A percentile compares a stretch with the other conserved stretches of the same genome.
These are phyloP conservation scores for Tachina fera DNA, from an alignment of 2,888 invertebrate genomes.

Conservation along the genomic window DNA sequence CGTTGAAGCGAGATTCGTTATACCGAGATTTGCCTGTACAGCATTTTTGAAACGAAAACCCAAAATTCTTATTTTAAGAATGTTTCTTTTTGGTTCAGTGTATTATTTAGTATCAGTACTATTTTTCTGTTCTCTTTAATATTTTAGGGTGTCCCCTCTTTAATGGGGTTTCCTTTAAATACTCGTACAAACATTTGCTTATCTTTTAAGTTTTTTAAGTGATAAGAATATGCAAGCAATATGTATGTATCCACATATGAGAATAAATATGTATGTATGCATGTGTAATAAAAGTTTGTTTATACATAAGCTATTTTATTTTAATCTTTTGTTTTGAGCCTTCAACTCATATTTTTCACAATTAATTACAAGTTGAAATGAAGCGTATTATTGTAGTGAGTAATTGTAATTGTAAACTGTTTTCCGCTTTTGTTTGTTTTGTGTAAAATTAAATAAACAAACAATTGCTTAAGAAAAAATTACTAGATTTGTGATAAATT, in stretches of 20 bases:
- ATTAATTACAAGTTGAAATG: slow-evolving; percentile 43
- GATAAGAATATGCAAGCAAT: slow-evolving; percentile 13
- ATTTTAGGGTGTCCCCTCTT: slow-evolving; percentile 14
- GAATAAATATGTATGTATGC: neutral
- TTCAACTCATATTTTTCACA: slow-evolving; percentile 7
- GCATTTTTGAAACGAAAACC: too few species aligned
- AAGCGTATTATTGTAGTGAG: slow-evolving; percentile 54
- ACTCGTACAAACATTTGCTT: neutral
- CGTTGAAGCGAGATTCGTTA: too few species aligned
- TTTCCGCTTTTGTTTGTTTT: neutral
- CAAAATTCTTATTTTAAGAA: too few species aligned
- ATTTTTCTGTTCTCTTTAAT: slow-evolving; percentile 7
- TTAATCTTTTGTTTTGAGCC: slow-evolving; percentile 20
- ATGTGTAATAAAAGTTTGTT: neutral
- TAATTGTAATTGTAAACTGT: slow-evolving; percentile 7
- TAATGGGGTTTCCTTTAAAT: neutral
- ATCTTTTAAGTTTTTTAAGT: slow-evolving; percentile 40
- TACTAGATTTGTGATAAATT: slow-evolving; percentile 1
- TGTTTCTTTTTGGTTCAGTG: too few species aligned
- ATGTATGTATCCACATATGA: neutral
- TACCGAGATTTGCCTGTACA: too few species aligned
- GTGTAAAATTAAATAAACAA: neutral
- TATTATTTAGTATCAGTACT: neutral
- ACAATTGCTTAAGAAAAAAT: slow-evolving; percentile 8
- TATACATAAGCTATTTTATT: neutral